Evolutionary conservation across 2,888 invertebrate species (phyloP).

Genomic region (Agrotis puta): DNA sequence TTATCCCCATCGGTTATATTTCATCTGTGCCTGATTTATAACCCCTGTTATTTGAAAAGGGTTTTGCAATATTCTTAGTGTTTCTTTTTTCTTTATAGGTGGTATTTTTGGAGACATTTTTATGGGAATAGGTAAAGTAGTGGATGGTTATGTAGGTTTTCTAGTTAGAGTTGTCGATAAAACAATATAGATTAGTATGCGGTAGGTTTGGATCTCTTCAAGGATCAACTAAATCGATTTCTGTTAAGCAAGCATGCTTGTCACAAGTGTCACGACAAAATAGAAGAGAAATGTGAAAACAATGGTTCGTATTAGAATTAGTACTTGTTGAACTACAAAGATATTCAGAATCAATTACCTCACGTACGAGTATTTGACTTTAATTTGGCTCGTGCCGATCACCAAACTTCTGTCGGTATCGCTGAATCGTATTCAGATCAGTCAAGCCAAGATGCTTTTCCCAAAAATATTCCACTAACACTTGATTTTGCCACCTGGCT

Average conservation of each 20-base stretch:
- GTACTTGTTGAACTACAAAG: neutral
- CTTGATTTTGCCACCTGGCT: too few relatives aligned
- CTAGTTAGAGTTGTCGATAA: conserved; percentile 19
- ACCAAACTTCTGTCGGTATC: too few relatives aligned
- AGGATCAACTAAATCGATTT: too few relatives aligned
- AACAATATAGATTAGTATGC: conserved; percentile 16
- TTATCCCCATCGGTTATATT: conserved; percentile 53
- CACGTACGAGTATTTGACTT: neutral
- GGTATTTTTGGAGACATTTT: conserved; percentile 32
- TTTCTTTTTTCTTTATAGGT: conserved; percentile 7
- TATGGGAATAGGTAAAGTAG: conserved; percentile 11
- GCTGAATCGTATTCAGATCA: neutral
- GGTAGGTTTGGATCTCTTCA: neutral
- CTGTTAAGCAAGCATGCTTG: too few relatives aligned
- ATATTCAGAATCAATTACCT: neutral
- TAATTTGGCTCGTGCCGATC: neutral
- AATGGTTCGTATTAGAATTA: neutral
- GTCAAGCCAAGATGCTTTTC: too few relatives aligned
- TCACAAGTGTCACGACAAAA: too few relatives aligned
- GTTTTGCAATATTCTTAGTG: conserved; percentile 32
- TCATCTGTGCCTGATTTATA: conserved; percentile 61
- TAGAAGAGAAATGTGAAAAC: too few relatives aligned
- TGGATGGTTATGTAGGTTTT: conserved; percentile 9
- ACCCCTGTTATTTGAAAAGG: conserved; percentile 51
- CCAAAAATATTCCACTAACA: too few relatives aligned